Percentiles rank a stretch among this genome's conserved stretches.
Evolutionary conservation across 1,140 invertebrate species (phyloP).

Genomic region (Orussus abietinus): DNA sequence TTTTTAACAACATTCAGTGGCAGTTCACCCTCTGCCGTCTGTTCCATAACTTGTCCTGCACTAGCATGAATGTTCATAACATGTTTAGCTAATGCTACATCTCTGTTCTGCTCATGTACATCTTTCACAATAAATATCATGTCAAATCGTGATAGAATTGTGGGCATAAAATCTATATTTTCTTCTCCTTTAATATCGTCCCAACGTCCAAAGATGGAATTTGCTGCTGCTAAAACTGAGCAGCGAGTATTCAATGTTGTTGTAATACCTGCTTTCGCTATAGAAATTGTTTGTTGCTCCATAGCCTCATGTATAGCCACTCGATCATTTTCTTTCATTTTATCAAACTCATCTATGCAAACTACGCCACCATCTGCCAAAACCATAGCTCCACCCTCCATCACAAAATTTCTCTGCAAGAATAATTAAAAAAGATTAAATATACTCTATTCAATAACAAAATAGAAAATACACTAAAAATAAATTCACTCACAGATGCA

Average conservation of each 20-base stretch:
- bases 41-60: conserved; percentile 65
- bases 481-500: conserved; percentile 63
- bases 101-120: conserved; percentile 84
- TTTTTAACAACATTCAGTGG: conserved; percentile 86
- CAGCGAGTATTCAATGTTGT: conserved; percentile 98
- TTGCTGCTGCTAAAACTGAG: conserved; percentile 96
- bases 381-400: conserved; percentile 99
- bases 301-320: conserved; percentile 99
- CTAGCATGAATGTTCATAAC: conserved; percentile 96
- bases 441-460: conserved; percentile 9
- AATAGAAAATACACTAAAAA: conserved; percentile 4
- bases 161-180: conserved; percentile 99
- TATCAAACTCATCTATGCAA: conserved; percentile 99
- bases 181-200: conserved; percentile 97
- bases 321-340: conserved; percentile 98
- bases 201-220: conserved; percentile 98
- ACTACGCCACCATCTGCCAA: conserved; percentile 98
- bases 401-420: conserved; percentile 89
- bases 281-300: conserved; percentile 99
- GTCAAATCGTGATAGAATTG: conserved; percentile 99
- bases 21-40: conserved; percentile 73
- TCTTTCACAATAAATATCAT: conserved; percentile 99
- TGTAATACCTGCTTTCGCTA: conserved; percentile 99
- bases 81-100: conserved; percentile 93
- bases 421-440: conserved; percentile 21